phyloP scores from a whole-genome alignment of 2,797 vertebrate genomes.

The Sebastes kiyomatsui region DNA sequence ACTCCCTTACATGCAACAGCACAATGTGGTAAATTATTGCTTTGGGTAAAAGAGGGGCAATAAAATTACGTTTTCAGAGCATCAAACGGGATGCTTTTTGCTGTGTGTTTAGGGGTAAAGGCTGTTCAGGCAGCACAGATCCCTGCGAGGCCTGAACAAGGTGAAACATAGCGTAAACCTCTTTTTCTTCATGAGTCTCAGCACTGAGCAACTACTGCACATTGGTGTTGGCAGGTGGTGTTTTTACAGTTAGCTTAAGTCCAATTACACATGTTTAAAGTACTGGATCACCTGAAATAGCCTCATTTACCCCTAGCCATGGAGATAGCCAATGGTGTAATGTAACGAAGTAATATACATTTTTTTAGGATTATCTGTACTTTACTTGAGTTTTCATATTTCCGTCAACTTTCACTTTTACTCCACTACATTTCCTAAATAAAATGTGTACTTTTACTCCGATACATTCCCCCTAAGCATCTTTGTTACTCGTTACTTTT shows the following conservation, averaged over 20 bases:
- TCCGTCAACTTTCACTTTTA: no score
- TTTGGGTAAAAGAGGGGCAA: background rate
- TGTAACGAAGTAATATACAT: no score
- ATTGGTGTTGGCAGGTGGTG: background rate
- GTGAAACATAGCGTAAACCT: background rate
- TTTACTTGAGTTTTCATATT: no score
- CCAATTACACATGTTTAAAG: background rate
- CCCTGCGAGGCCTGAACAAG: background rate
- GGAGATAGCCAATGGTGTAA: background rate
- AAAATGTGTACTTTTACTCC: no score
- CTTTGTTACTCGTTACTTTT: no score
- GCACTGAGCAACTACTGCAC: background rate
- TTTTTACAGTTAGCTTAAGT: constrained; percentile 1
- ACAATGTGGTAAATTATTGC: constrained; percentile 1
- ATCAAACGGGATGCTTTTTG: background rate
- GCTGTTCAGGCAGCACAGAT: background rate
- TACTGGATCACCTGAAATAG: background rate
- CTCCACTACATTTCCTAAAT: no score
- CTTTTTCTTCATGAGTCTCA: background rate
- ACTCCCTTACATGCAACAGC: constrained; percentile 30
- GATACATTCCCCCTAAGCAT: no score
- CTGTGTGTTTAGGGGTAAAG: background rate
- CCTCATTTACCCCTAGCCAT: background rate
- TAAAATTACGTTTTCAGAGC: background rate
- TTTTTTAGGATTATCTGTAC: no score